phyloP scores from a whole-genome alignment of 2,888 invertebrate species.

The Agonum fuliginosum region DNA sequence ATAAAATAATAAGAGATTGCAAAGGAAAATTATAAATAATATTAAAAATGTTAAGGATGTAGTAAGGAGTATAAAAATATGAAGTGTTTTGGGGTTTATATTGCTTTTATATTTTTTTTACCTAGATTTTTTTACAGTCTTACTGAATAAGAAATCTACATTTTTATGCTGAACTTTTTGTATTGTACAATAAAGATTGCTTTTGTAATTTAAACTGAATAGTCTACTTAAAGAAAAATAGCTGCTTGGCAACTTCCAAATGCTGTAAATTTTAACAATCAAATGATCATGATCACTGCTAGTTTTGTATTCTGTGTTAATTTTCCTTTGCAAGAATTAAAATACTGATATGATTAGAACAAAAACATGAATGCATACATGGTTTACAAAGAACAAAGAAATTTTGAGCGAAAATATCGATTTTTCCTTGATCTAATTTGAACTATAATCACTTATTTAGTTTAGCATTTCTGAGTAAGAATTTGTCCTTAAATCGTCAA shows the following conservation, averaged over 20 bases:
- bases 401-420: slow-evolving; percentile 49
- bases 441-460: slow-evolving; percentile 22
- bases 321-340: slow-evolving; percentile 40
- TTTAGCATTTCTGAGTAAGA: slow-evolving; percentile 43
- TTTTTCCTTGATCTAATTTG: slow-evolving; percentile 36
- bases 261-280: slow-evolving; percentile 40
- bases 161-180: slow-evolving; percentile 54
- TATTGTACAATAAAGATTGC: slow-evolving; percentile 58
- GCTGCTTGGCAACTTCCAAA: slow-evolving; percentile 55
- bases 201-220: slow-evolving; percentile 50
- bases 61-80: too few species aligned
- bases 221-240: slow-evolving; percentile 44
- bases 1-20: too few species aligned
- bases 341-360: slow-evolving; percentile 22
- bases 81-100: slow-evolving; percentile 54
- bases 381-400: slow-evolving; percentile 19
- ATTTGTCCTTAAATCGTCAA: slow-evolving; percentile 23
- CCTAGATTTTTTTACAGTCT: slow-evolving; percentile 59
- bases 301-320: slow-evolving; percentile 32
- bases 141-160: slow-evolving; percentile 59
- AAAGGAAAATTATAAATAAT: too few species aligned
- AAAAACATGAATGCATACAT: slow-evolving; percentile 24
- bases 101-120: slow-evolving; percentile 58
- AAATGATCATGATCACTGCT: slow-evolving; percentile 39
- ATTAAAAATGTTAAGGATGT: too few species aligned